Conservation (phyloP, 1,140 invertebrate genomes). For the Temnothorax longispinosus region DNA sequence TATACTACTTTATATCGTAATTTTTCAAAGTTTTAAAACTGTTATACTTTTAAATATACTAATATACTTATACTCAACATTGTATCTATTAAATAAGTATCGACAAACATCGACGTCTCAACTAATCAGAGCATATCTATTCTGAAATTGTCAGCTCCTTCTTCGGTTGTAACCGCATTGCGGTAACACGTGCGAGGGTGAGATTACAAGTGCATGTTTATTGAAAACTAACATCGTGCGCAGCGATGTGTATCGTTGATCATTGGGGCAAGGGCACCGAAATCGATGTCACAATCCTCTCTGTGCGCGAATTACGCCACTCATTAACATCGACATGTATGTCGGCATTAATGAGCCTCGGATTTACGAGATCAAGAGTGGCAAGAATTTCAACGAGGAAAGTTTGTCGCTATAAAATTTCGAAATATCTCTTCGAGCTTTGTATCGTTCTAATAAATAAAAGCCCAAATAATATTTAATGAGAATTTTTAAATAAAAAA, state of each 20-base stretch:
- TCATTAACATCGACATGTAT: slow-evolving; percentile 34
- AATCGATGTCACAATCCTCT: slow-evolving; percentile 45
- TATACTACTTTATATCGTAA: neutral
- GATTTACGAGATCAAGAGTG: slow-evolving; percentile 1
- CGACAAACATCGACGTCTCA: neutral
- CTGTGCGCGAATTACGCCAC: neutral
- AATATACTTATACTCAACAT: neutral
- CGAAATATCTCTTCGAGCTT: neutral
- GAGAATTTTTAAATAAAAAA: neutral
- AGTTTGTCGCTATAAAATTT: neutral
- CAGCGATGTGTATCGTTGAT: slow-evolving; percentile 45
- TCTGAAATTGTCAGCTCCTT: neutral
- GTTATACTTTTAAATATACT: no score
- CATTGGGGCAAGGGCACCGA: slow-evolving; percentile 48
- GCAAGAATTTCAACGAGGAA: neutral
- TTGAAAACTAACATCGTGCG: slow-evolving; percentile 30
- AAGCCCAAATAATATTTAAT: neutral
- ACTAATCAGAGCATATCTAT: neutral
- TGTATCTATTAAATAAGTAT: neutral
- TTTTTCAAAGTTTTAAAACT: neutral
- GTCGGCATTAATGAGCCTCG: slow-evolving; percentile 31
- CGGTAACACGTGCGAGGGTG: slow-evolving; percentile 43
- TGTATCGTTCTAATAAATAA: neutral
- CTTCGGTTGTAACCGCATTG: slow-evolving; percentile 40
- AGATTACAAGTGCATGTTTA: slow-evolving; percentile 40